Evolutionary conservation across 53 echinoderm and acorn worm species (phyloP).

Genomic region (Apostichopus leukothele): DNA sequence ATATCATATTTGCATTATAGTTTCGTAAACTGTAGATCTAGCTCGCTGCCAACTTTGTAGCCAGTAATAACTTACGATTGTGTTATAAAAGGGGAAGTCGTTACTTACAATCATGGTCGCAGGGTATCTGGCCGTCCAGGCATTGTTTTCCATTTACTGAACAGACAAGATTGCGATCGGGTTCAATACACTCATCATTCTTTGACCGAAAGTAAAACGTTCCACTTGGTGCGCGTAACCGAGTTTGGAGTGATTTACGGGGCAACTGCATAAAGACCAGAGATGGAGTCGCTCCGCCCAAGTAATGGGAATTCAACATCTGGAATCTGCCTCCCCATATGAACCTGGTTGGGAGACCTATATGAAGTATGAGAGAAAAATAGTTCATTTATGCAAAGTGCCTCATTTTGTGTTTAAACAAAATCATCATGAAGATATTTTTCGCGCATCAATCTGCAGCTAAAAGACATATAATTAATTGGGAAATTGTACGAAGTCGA

Average conservation of each 20-base stretch:
- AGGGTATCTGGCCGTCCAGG: not conserved
- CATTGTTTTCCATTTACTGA: not conserved
- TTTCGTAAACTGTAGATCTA: too few species aligned
- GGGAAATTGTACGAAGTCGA: too few species aligned
- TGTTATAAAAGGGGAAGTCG: not conserved
- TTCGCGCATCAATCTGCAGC: too few species aligned
- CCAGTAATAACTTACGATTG: too few species aligned
- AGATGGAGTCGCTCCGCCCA: not conserved
- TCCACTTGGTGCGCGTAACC: not conserved
- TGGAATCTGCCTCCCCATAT: not conserved
- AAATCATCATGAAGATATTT: too few species aligned
- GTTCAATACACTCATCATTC: not conserved
- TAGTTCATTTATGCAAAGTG: too few species aligned
- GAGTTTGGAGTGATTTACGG: not conserved
- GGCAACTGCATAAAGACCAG: not conserved
- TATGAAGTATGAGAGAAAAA: too few species aligned
- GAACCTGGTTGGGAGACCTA: not conserved
- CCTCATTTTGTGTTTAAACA: too few species aligned
- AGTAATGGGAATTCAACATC: not conserved
- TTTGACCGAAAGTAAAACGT: not conserved
- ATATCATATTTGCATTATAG: too few species aligned
- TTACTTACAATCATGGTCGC: not conserved
- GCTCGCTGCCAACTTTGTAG: too few species aligned
- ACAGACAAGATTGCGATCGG: not conserved
- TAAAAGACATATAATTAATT: too few species aligned